phyloP scores from a whole-genome alignment of 2,888 invertebrate species.

The Aethes cnicana region DNA sequence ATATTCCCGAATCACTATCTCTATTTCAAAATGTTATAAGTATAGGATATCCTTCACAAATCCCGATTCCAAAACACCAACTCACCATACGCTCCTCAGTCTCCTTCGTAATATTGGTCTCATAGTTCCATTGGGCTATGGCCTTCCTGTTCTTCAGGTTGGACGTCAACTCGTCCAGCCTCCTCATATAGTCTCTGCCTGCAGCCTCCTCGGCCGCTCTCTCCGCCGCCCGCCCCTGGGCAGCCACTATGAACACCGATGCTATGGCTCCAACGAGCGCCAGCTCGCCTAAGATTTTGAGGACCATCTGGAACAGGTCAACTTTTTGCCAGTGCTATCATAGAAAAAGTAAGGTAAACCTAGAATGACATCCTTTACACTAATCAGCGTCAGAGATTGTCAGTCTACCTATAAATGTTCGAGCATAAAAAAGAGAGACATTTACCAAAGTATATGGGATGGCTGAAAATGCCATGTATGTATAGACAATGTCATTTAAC shows the following conservation, averaged over 20 bases:
- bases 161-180: slow-evolving; percentile 82
- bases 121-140: slow-evolving; percentile 88
- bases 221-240: slow-evolving; percentile 70
- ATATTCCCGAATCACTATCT: too few relatives aligned
- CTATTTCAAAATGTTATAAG: too few relatives aligned
- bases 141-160: slow-evolving; percentile 79
- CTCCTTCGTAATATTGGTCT: slow-evolving; percentile 87
- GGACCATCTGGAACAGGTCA: slow-evolving; percentile 53
- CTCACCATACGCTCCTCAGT: slow-evolving; percentile 81
- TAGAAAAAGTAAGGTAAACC: too few relatives aligned
- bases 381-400: too few relatives aligned
- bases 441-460: too few relatives aligned
- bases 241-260: slow-evolving; percentile 74
- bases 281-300: slow-evolving; percentile 71
- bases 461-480: too few relatives aligned
- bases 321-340: not conserved
- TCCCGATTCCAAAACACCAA: too few relatives aligned
- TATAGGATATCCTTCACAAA: too few relatives aligned
- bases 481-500: too few relatives aligned
- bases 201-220: slow-evolving; percentile 80
- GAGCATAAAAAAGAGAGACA: too few relatives aligned
- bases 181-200: slow-evolving; percentile 83
- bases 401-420: too few relatives aligned
- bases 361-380: too few relatives aligned
- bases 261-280: slow-evolving; percentile 73